Base-by-base conservation (phyloP, 2,797 vertebrate species). In the Synaphobranchus kaupii region DNA sequence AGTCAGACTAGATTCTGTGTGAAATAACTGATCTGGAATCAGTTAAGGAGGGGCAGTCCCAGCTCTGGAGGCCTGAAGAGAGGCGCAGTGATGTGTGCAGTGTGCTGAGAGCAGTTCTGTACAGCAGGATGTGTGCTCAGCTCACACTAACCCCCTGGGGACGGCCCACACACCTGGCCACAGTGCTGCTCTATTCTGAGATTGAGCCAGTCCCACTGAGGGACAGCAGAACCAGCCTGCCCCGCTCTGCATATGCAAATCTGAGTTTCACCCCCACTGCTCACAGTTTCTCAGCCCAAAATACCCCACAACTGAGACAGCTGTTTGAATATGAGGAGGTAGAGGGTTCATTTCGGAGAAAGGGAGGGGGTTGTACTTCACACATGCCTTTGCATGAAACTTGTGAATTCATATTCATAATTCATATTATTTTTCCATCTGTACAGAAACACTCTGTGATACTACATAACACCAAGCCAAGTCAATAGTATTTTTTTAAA, bases 211-310 rank as follows among this genome's bases (percentile, higher is more conserved):
- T 54, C 52, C 52, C 52, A 54, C 52, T 54, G 52, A 54, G 52
- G 52, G 52, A 54, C 58, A 63, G 22, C 58, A 63, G 17, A 63
- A 20, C 58, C 58, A 63, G 58, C 58, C 58, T 63, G 58, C 58
- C 58, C 58, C 68, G 34, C 68, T 28, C 68, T 73, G 68, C 34
- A 28, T 39, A 31, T 34, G 68, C n/a, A 73, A 73, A 73, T 73
- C 28, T 73, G 68, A 31, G 22, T 73, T 73, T 73, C 68, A 31
- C n/a, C 68, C n/a, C 68, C 68, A n/a, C n/a, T n/a, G n/a, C n/a
- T n/a, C n/a, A n/a, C n/a, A n/a, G n/a, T n/a, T n/a, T n/a, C n/a
- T 31, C 68, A 73, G 58, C 68, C 68, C 68, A 73, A 73, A 73
- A 73, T 31, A 28, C 68, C 68, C 66, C 58, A 63, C 20, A 0